Percentiles rank a stretch among this genome's conserved stretches.
Conservation (phyloP, 2,797 vertebrate species). For the Apodemus agrarius region DNA sequence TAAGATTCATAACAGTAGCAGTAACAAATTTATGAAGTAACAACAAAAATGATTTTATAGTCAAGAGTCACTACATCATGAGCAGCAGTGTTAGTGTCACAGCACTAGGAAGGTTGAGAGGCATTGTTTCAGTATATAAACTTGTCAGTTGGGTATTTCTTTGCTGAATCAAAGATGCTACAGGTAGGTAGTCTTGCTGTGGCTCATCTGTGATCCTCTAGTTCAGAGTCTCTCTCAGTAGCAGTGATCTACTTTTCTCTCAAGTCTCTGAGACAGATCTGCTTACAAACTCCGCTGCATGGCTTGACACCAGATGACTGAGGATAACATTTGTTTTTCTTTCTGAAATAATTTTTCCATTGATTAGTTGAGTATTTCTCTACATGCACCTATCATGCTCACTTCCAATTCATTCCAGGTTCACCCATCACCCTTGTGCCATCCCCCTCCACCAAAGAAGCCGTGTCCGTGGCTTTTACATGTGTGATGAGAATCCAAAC, state of each 20-base stretch:
- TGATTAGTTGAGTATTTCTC: not conserved
- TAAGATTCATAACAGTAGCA: not conserved
- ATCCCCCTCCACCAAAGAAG: no score
- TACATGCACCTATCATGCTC: not conserved
- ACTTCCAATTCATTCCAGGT: not conserved
- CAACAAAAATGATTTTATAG: not conserved
- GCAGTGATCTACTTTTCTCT: not conserved
- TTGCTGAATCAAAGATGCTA: not conserved
- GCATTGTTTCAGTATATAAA: not conserved
- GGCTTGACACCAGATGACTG: not conserved
- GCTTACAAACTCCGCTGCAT: not conserved
- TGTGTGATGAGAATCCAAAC: not conserved
- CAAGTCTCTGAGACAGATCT: not conserved
- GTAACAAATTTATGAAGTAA: not conserved
- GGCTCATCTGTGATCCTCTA: not conserved
- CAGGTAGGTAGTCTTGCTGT: not conserved
- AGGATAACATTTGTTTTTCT: not conserved
- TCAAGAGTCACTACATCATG: not conserved
- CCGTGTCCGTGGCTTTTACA: not conserved
- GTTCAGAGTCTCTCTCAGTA: not conserved
- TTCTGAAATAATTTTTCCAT: not conserved
- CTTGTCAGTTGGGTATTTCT: not conserved
- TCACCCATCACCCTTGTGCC: not conserved
- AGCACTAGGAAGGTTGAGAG: not conserved
- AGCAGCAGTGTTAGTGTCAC: not conserved